A percentile compares a stretch with the other conserved stretches of the same genome.
phyloP scores from a whole-genome alignment of 2,797 vertebrate species.

The Hippocampus kuda region DNA sequence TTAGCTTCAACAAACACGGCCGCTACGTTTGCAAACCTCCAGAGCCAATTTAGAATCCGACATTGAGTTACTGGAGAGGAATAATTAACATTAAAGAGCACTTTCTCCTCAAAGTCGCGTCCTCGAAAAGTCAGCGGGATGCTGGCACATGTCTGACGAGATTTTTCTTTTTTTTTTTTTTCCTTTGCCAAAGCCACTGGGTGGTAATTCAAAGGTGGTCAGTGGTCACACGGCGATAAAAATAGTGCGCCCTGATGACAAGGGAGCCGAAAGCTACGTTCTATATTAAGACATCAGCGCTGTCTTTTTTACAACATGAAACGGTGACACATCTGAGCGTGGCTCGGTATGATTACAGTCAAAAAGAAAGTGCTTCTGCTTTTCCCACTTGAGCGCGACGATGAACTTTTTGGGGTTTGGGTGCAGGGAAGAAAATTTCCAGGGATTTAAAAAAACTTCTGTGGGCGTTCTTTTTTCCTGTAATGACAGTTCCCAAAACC shows the following conservation, averaged over 20 bases:
- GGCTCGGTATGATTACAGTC: neutral
- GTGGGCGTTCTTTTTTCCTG: neutral
- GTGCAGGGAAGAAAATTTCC: neutral
- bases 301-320: neutral
- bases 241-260: slow-evolving; percentile 25
- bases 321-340: neutral
- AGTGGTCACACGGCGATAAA: slow-evolving; percentile 33
- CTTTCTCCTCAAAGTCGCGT: neutral
- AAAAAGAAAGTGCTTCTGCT: neutral
- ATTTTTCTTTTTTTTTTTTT: slow-evolving; percentile 14
- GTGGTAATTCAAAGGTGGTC: slow-evolving; percentile 36
- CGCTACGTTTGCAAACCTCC: neutral
- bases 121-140: neutral
- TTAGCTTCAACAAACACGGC: neutral
- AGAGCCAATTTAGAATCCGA: neutral
- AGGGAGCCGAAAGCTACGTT: slow-evolving; percentile 13
- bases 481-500: slow-evolving; percentile 41
- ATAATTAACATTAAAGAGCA: neutral
- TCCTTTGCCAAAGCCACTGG: slow-evolving; percentile 10
- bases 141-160: slow-evolving; percentile 5
- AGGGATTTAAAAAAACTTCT: neutral
- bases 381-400: neutral
- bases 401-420: neutral
- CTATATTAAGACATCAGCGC: slow-evolving; percentile 10
- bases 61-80: neutral